Conservation (phyloP, 2,113 vertebrate genomes). For the Cercocebus atys region DNA sequence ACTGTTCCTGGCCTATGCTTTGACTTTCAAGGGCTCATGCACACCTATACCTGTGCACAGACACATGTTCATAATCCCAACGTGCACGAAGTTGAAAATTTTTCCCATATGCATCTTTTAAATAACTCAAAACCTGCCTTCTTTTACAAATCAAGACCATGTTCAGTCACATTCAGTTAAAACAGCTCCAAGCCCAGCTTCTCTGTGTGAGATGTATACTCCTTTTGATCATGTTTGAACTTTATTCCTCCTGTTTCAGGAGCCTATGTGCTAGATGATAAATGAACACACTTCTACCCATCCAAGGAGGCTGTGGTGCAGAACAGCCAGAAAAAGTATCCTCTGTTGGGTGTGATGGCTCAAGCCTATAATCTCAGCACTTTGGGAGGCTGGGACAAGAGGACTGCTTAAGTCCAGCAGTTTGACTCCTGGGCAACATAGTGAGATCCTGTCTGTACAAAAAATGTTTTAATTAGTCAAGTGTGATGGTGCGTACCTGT, state of each 20-base stretch:
- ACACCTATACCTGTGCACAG: background rate
- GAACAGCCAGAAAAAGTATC: background rate
- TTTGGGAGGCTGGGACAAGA: too few relatives aligned
- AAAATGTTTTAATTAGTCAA: too few relatives aligned
- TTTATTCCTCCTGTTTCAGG: background rate
- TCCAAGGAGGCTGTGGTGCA: background rate
- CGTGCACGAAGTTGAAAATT: accelerated
- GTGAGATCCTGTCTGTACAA: too few relatives aligned
- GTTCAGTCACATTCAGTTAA: background rate
- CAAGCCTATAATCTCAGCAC: too few relatives aligned
- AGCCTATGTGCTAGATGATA: accelerated
- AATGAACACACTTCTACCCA: background rate
- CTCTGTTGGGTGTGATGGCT: too few relatives aligned
- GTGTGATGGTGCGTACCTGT: too few relatives aligned
- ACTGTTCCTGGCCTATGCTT: too few relatives aligned
- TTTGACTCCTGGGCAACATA: too few relatives aligned
- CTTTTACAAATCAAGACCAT: background rate
- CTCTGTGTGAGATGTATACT: background rate
- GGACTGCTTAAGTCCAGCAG: too few relatives aligned
- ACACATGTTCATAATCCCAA: background rate
- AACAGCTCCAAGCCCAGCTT: background rate
- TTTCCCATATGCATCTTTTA: background rate
- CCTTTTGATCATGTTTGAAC: background rate
- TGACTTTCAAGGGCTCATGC: background rate
- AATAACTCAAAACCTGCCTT: background rate